These are phyloP conservation scores for Chloebia gouldiae DNA, from an alignment of 2,113 vertebrate genomes.

Conservation along the genomic window DNA sequence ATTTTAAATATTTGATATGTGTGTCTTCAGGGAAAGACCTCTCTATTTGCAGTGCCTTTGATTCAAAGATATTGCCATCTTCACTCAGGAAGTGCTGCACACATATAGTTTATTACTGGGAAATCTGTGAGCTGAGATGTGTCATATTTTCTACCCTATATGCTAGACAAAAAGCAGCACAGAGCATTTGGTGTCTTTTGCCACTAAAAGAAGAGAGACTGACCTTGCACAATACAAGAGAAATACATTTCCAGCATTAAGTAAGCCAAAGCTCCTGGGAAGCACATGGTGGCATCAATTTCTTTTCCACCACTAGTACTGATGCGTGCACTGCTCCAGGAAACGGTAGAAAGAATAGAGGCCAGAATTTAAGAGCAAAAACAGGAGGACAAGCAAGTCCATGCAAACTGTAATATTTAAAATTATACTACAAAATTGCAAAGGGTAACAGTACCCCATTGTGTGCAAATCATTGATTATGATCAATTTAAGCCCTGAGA, in stretches of 20 bases:
- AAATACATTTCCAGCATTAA: slow-evolving; percentile 6
- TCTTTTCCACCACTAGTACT: neutral
- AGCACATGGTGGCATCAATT: neutral
- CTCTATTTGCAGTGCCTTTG: neutral
- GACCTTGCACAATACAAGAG: neutral
- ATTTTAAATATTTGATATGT: neutral
- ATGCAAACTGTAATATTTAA: neutral
- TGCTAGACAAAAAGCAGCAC: neutral
- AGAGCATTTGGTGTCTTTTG: neutral
- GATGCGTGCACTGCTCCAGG: neutral
- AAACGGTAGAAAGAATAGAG: neutral
- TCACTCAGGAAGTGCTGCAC: slow-evolving; percentile 1
- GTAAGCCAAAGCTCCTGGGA: slow-evolving; percentile 11
- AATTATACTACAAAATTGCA: neutral
- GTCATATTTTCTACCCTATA: neutral
- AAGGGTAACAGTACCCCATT: neutral
- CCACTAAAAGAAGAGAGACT: neutral
- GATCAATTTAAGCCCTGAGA: neutral
- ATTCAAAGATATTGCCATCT: slow-evolving; percentile 30
- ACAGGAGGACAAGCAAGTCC: neutral
- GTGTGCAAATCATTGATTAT: neutral
- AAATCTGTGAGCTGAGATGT: neutral
- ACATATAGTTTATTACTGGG: neutral
- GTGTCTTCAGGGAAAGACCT: neutral
- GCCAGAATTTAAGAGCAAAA: neutral